phyloP scores from a whole-genome alignment of 1,140 invertebrate genomes.

The Neodiprion lecontei region DNA sequence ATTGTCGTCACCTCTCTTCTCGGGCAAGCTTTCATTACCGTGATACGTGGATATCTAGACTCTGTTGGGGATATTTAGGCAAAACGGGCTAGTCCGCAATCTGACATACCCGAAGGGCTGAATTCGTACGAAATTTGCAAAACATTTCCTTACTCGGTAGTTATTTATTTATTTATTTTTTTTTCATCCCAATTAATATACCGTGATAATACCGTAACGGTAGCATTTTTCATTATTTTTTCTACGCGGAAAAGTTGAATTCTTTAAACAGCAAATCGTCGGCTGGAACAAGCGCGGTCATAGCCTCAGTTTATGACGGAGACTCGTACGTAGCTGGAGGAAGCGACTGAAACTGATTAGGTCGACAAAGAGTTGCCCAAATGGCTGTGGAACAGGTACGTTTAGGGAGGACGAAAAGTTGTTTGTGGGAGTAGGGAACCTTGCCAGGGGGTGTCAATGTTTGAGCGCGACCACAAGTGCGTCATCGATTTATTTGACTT shows the following conservation, averaged over 20 bases:
- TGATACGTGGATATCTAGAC: constrained; percentile 86
- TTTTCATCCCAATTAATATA: no score
- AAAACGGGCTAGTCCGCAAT: constrained; percentile 77
- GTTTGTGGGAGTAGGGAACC: constrained; percentile 60
- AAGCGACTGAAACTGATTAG: constrained; percentile 79
- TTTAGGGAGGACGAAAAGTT: constrained; percentile 14
- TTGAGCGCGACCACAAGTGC: no score
- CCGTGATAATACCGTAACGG: neutral
- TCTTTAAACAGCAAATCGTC: constrained; percentile 70
- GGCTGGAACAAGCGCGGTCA: constrained; percentile 79
- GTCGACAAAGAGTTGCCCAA: constrained; percentile 82
- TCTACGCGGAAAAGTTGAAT: constrained; percentile 67
- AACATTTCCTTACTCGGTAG: constrained; percentile 68
- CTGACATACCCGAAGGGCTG: constrained; percentile 75
- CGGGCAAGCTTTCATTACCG: constrained; percentile 84
- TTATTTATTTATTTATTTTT: constrained; percentile 11
- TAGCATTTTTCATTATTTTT: constrained; percentile 19
- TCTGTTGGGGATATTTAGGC: constrained; percentile 83
- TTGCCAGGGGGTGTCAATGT: constrained; percentile 65
- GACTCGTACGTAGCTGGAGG: constrained; percentile 82
- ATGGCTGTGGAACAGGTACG: constrained; percentile 78
- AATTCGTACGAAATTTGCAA: constrained; percentile 68
- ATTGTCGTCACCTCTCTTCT: constrained; percentile 34
- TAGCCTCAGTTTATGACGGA: constrained; percentile 77
- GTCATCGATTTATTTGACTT: no score